Conservation (phyloP, 1,140 invertebrate species). For the Leptinotarsa undecemlineata region DNA sequence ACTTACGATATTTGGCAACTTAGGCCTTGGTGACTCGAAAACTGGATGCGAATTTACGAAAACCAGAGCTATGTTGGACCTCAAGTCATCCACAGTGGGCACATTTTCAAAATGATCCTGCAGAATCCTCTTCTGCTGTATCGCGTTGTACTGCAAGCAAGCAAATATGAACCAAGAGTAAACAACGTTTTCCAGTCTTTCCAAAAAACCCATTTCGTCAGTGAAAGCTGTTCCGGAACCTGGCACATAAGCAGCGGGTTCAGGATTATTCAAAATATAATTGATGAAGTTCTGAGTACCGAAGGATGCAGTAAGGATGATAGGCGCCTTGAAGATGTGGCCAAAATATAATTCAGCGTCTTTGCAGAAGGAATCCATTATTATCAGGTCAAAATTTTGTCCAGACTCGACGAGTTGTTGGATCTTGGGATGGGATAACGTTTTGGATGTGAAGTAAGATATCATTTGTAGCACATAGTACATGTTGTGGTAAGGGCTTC, state of each 20-base stretch:
- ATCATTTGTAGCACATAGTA: not conserved
- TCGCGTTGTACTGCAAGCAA: not conserved
- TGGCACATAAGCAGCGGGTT: slow-evolving; percentile 10
- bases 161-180: not conserved
- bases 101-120: not conserved
- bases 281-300: not conserved
- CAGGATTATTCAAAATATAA: not conserved
- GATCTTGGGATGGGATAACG: slow-evolving; percentile 9
- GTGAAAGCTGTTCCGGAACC: not conserved
- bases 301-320: slow-evolving; percentile 18
- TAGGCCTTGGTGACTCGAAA: slow-evolving; percentile 55
- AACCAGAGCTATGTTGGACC: slow-evolving; percentile 50
- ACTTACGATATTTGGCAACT: slow-evolving; percentile 60
- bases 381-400: slow-evolving; percentile 24
- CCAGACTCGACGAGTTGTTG: slow-evolving; percentile 18
- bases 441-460: not conserved
- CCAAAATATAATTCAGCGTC: slow-evolving; percentile 23
- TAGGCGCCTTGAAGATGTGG: slow-evolving; percentile 28
- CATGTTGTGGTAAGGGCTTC: not conserved
- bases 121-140: not conserved
- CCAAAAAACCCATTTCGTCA: slow-evolving; percentile 7
- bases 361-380: slow-evolving; percentile 28
- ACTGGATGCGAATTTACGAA: slow-evolving; percentile 59
- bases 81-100: slow-evolving; percentile 19
- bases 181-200: slow-evolving; percentile 8